Evolutionary conservation across 2,113 vertebrate species (phyloP).

Genomic region (Nestor notabilis): DNA sequence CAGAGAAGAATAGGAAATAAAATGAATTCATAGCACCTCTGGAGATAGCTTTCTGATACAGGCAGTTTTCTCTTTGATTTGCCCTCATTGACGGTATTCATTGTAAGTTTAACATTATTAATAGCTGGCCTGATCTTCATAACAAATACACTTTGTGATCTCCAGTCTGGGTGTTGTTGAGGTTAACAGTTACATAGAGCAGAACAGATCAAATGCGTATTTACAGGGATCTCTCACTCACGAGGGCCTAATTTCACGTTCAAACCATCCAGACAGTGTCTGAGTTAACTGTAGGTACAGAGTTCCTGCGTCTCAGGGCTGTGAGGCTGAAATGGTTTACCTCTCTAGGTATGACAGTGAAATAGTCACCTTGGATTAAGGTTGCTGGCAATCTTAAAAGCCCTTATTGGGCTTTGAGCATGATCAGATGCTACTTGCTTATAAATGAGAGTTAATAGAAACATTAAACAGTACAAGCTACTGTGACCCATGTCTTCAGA

Average conservation of each 20-base stretch:
- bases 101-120: constrained; percentile 54
- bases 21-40: constrained; percentile 61
- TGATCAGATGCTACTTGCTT: constrained; percentile 58
- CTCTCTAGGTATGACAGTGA: background rate
- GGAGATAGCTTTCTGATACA: constrained; percentile 49
- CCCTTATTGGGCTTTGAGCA: constrained; percentile 1
- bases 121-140: background rate
- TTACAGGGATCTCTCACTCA: background rate
- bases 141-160: background rate
- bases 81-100: constrained; percentile 17
- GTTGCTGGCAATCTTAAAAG: constrained; percentile 6
- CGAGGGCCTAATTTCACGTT: background rate
- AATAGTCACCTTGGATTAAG: constrained; percentile 49
- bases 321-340: background rate
- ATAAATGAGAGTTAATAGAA: constrained; percentile 62
- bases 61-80: constrained; percentile 49
- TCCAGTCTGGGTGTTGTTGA: background rate
- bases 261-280: background rate
- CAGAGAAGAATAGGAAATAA: constrained; percentile 63
- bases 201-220: background rate
- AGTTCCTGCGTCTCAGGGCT: background rate
- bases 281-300: background rate
- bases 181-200: background rate
- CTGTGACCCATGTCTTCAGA: constrained; percentile 1
- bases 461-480: background rate